Conservation (phyloP, 2,888 invertebrate species). For the Aphelenchoides bicaudatus region DNA sequence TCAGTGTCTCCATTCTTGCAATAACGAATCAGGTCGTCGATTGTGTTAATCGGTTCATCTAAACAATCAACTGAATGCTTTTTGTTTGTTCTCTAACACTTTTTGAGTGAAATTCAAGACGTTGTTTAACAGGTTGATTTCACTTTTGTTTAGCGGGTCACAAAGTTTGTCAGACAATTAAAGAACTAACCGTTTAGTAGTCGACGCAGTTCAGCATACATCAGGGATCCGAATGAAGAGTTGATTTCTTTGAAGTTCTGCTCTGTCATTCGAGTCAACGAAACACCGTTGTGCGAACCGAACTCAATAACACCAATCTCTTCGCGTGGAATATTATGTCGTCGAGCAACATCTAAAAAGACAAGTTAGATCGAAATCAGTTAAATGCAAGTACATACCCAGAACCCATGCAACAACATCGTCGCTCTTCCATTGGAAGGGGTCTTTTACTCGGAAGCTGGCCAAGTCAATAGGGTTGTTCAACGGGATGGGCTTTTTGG, state of each 20-base stretch:
- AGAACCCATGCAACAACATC: conserved; percentile 60
- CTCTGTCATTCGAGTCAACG: conserved; percentile 51
- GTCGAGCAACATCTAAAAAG: conserved; percentile 55
- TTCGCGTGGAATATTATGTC: conserved; percentile 54
- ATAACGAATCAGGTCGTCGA: conserved; percentile 6
- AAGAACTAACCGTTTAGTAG: conserved; percentile 33
- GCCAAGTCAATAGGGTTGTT: conserved; percentile 55
- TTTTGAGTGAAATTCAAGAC: too few relatives aligned
- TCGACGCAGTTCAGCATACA: conserved; percentile 53
- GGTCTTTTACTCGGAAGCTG: conserved; percentile 59
- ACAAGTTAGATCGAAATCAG: too few relatives aligned
- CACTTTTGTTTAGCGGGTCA: not conserved
- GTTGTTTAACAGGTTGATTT: not conserved
- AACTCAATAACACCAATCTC: conserved; percentile 52
- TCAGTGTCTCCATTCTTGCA: conserved; percentile 7
- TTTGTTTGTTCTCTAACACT: too few relatives aligned
- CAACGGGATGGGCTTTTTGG: conserved; percentile 52
- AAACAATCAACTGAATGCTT: conserved; percentile 1
- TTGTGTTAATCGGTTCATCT: conserved; percentile 6
- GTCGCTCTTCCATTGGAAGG: conserved; percentile 53
- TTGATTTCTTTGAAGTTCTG: conserved; percentile 53
- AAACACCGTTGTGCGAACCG: conserved; percentile 46
- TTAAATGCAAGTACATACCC: too few relatives aligned
- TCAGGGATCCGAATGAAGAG: conserved; percentile 48
- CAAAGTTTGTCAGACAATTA: not conserved